These are phyloP conservation scores for Lasiurus borealis DNA, from an alignment of 2,113 vertebrate genomes.

Conservation along the genomic window DNA sequence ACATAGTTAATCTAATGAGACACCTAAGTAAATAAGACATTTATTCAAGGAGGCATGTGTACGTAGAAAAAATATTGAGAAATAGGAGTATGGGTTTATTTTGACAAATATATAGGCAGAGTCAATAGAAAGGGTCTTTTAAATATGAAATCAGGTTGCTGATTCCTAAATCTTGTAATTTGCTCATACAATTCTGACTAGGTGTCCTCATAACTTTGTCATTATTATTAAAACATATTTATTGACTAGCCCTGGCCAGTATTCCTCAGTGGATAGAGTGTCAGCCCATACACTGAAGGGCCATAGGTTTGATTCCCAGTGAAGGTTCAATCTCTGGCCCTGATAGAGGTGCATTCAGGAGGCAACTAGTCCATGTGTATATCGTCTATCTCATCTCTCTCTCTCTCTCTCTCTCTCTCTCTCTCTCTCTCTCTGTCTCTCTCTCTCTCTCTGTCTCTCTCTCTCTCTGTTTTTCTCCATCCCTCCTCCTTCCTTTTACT, in stretches of 20 bases:
- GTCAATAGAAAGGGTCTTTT: not conserved
- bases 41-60: not conserved
- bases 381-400: no score
- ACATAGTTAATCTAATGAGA: not conserved
- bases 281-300: no score
- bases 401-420: no score
- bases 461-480: no score
- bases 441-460: not conserved
- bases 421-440: no score
- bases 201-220: not conserved
- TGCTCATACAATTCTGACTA: not conserved
- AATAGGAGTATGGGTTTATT: not conserved
- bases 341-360: no score
- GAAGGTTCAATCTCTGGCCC: no score
- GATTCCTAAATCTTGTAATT: not conserved
- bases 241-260: no score
- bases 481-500: no score
- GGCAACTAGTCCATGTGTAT: no score
- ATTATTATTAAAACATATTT: not conserved
- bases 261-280: no score
- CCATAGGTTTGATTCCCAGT: no score
- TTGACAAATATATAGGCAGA: not conserved
- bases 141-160: not conserved
- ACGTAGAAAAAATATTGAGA: slow-evolving; percentile 15
- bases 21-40: not conserved